These are phyloP conservation scores for Metaphire vulgaris DNA, from an alignment of 1,140 invertebrate species.

Conservation along the genomic window DNA sequence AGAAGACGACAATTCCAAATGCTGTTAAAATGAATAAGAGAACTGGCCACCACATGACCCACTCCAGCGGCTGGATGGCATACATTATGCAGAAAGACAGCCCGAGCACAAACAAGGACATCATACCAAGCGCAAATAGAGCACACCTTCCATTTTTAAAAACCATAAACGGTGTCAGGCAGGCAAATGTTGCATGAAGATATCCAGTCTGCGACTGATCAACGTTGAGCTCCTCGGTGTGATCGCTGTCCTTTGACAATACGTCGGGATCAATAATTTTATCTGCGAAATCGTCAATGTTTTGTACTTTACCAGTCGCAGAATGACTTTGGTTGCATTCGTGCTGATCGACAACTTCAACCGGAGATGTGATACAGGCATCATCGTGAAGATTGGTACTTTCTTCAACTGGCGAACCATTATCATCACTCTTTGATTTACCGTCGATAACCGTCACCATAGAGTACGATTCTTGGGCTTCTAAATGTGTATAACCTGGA, in stretches of 20 bases:
- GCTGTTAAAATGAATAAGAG: neutral
- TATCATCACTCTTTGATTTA: neutral
- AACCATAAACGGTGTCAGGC: neutral
- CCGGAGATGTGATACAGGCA: too few relatives aligned
- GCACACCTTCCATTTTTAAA: neutral
- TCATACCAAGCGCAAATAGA: neutral
- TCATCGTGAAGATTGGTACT: neutral
- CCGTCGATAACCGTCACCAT: neutral
- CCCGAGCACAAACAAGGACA: neutral
- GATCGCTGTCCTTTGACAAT: neutral
- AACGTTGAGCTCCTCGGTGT: neutral
- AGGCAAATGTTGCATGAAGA: neutral
- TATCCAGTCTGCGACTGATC: neutral
- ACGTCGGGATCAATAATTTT: neutral
- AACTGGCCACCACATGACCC: neutral
- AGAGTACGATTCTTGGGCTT: neutral
- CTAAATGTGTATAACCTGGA: too few relatives aligned
- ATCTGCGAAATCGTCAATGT: neutral
- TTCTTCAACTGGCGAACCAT: neutral
- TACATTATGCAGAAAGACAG: neutral
- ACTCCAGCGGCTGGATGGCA: neutral
- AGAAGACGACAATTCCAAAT: neutral
- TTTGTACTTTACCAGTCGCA: neutral
- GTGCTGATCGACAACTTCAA: too few relatives aligned
- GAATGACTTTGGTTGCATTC: too few relatives aligned